Evolutionary conservation across 1,140 invertebrate genomes (phyloP).

Genomic region (Panagrolaimus sp.): DNA sequence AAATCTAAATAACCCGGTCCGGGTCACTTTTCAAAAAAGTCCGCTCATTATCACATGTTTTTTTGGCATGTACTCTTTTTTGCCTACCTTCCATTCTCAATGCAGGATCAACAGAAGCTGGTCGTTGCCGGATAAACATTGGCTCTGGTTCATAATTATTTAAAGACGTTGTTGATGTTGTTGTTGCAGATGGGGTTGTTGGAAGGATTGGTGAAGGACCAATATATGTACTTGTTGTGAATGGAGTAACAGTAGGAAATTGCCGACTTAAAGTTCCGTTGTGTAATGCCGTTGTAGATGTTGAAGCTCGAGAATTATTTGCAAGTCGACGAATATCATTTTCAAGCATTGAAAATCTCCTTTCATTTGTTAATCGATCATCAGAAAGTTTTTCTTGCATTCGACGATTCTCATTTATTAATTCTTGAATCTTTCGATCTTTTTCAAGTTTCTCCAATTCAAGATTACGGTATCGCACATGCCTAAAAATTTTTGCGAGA

Average conservation of each 20-base stretch:
- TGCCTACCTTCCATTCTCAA: not conserved
- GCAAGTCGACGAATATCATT: not conserved
- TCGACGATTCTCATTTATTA: not conserved
- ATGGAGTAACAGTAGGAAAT: too few relatives aligned
- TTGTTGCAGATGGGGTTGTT: not conserved
- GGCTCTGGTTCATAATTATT: not conserved
- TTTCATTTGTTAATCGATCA: not conserved
- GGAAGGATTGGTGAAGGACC: not conserved
- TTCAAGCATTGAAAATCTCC: not conserved
- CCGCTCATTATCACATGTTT: not conserved
- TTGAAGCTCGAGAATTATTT: not conserved
- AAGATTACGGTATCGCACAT: not conserved
- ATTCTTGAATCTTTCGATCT: not conserved
- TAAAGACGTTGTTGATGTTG: not conserved
- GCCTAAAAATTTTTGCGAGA: conserved; percentile 4
- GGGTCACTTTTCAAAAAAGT: not conserved
- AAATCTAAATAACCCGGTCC: too few relatives aligned
- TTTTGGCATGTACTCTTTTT: not conserved
- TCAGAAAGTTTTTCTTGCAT: not conserved
- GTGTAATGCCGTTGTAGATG: too few relatives aligned
- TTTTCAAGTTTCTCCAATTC: conserved; percentile 7
- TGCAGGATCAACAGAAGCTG: conserved; percentile 4
- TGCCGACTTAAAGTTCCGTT: too few relatives aligned
- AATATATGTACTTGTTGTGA: too few relatives aligned
- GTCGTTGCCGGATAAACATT: not conserved